These are phyloP conservation scores for Tapera naevia DNA, from an alignment of 2,797 vertebrate species.

Conservation along the genomic window DNA sequence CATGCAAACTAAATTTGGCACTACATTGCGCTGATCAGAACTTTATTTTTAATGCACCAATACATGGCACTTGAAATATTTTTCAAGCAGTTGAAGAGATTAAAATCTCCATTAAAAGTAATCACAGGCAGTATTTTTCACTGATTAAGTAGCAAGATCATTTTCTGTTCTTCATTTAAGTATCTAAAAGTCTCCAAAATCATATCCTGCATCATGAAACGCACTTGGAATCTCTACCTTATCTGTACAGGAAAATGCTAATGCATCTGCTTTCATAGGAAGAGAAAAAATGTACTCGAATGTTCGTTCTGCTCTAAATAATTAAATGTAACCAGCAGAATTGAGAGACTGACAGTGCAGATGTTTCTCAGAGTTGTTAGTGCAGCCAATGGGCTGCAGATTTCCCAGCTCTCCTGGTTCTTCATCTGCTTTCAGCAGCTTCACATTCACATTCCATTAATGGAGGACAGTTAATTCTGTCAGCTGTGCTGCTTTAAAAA, in stretches of 20 bases:
- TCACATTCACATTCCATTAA: slow-evolving; percentile 26
- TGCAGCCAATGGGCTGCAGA: background rate
- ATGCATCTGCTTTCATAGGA: background rate
- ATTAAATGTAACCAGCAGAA: background rate
- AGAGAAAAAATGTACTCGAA: background rate
- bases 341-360: background rate
- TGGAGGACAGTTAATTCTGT: slow-evolving; percentile 1
- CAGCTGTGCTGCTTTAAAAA: background rate
- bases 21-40: background rate
- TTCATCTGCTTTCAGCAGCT: slow-evolving; percentile 52
- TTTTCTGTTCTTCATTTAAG: background rate
- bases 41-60: background rate
- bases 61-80: background rate
- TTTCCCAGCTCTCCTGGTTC: background rate
- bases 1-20: background rate
- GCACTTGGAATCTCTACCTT: background rate
- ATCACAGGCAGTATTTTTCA: slow-evolving; percentile 26
- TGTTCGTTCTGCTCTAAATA: background rate
- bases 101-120: background rate
- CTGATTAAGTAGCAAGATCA: background rate
- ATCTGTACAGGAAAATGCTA: background rate
- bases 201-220: background rate
- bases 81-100: background rate
- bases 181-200: background rate
- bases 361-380: slow-evolving; percentile 2